Evolutionary conservation across 2,888 invertebrate species (phyloP), one percentile per base, ranked within the genome.

Genomic region (Zeuzera pyrina): DNA sequence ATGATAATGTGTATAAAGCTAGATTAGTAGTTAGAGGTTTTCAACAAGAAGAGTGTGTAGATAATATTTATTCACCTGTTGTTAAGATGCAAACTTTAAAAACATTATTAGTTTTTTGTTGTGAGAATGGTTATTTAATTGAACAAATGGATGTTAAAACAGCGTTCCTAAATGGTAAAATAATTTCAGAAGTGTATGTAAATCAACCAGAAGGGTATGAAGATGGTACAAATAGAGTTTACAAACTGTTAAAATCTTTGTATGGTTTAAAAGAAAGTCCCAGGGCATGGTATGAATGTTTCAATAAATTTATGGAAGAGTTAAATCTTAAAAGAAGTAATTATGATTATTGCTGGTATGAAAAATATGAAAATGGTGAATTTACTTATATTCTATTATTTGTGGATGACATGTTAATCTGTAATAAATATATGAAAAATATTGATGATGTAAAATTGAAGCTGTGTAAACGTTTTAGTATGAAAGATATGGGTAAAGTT

Each of bases 261-360:
- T 30, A 30, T 21, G 30, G 30, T 12, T 19, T 30, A 16, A 30
- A 30, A 12, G 30, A 30, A 19, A 30, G 21, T 19, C 30, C 30
- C 5, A 5, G 21, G 2, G 4, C 30, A 19, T 30, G 30, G 22
- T 30, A 30, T 19, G 21, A 30, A 30, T 30, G 30, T 19, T 30
- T 22, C 10, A 22, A 12, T 4, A 10, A 26, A 3, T 12, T 12
- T 26, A 4, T 26, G 21, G 8, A 7, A 8, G 21, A 21, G 8
- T 7, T 10, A 13, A 10, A 8, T 12, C 8, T 26, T 12, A 8
- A 12, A 10, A 26, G 26, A 4, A 26, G 5, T 22, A 22, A 22
- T 6, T 22, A 22, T 22, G 22, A 22, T 8, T 22, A 22, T 22
- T 22, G 22, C 10, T 22, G 8, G 2, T 22, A 22, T 22, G 22